phyloP scores from a whole-genome alignment of 2,888 invertebrate genomes.

The Sthenelais limicola region DNA sequence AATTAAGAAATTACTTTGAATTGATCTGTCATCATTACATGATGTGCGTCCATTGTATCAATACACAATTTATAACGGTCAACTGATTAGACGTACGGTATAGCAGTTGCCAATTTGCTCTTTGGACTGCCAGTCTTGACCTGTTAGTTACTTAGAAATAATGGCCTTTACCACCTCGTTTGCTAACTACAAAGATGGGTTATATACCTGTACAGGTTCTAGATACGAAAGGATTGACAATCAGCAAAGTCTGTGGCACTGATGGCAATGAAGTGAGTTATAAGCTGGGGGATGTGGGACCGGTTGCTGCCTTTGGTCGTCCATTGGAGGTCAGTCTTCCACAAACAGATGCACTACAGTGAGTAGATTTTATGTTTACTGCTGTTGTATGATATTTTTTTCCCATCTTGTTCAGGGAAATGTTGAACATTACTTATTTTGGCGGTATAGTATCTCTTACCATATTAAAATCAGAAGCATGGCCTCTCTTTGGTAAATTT shows the following conservation, averaged over 20 bases:
- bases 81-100: too few species aligned
- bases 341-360: conserved; percentile 2
- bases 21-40: neutral
- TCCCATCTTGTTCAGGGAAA: too few species aligned
- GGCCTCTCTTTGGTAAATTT: neutral
- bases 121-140: too few species aligned
- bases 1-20: too few species aligned
- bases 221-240: conserved; percentile 82
- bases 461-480: too few species aligned
- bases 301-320: conserved; percentile 80
- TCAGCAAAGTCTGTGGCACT: conserved; percentile 77
- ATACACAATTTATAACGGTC: too few species aligned
- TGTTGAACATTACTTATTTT: too few species aligned
- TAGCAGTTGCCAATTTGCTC: too few species aligned
- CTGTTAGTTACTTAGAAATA: too few species aligned
- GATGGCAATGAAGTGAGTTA: conserved; percentile 77
- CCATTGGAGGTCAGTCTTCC: conserved; percentile 47
- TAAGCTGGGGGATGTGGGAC: conserved; percentile 77
- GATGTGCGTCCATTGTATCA: too few species aligned
- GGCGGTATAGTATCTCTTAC: too few species aligned
- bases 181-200: neutral
- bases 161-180: neutral
- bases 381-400: too few species aligned
- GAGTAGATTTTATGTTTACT: conserved; percentile 4
- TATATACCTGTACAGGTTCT: conserved; percentile 77